Evolutionary conservation across 1,140 invertebrate species (phyloP).

Genomic region (Apis cerana): DNA sequence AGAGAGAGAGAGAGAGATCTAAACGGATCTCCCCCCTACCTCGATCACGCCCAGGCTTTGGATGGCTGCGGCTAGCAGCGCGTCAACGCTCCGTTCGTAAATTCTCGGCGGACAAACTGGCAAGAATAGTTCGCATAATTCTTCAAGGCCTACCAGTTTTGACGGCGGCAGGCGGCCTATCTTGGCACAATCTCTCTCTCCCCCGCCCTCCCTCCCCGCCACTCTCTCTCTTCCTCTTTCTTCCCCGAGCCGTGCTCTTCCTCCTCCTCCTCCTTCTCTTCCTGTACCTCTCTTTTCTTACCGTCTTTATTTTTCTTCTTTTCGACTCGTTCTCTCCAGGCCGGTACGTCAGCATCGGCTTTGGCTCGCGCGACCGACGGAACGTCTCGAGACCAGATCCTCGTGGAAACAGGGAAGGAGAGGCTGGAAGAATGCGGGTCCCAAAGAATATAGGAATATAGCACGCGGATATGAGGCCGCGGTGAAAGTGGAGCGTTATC

Average conservation of each 20-base stretch:
- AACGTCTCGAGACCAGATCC: slow-evolving; percentile 19
- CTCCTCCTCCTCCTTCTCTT: slow-evolving; percentile 18
- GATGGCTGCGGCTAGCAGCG: slow-evolving; percentile 54
- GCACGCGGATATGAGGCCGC: slow-evolving; percentile 13
- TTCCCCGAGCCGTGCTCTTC: slow-evolving; percentile 17
- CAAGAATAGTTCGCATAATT: slow-evolving; percentile 81
- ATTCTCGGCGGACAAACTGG: slow-evolving; percentile 77
- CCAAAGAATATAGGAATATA: neutral
- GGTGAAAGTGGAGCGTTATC: slow-evolving; percentile 32
- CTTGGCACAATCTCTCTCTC: slow-evolving; percentile 78
- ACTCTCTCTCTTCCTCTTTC: slow-evolving; percentile 48
- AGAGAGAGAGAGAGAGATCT: too few species aligned
- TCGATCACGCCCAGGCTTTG: slow-evolving; percentile 46
- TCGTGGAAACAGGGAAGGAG: slow-evolving; percentile 1
- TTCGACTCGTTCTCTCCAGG: slow-evolving; percentile 9
- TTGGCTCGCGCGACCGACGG: slow-evolving; percentile 29
- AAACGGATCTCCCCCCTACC: neutral
- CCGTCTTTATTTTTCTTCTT: slow-evolving; percentile 37
- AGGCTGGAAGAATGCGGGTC: slow-evolving; percentile 27
- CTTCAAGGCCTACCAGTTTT: slow-evolving; percentile 81
- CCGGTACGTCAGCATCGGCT: slow-evolving; percentile 19
- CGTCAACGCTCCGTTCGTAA: slow-evolving; percentile 73
- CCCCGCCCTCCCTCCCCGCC: slow-evolving; percentile 38
- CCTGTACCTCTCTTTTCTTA: neutral
- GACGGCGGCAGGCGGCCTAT: slow-evolving; percentile 77